Evolutionary conservation across 2,797 vertebrate genomes (phyloP), one percentile per base, ranked within the genome.

Genomic region (Poeciliopsis infans): DNA sequence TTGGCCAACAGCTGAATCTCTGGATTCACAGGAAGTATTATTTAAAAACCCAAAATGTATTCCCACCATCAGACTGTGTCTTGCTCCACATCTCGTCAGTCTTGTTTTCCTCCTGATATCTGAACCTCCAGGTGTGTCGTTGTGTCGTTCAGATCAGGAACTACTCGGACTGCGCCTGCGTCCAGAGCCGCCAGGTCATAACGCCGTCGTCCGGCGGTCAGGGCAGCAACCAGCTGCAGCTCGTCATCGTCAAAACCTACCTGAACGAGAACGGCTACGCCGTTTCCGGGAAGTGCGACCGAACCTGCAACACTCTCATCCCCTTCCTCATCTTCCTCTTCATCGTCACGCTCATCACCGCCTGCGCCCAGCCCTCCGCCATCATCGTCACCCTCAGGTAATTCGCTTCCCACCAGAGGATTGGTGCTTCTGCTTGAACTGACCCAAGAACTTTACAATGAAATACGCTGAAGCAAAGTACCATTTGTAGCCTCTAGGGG

Each of bases 351-450:
- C 97, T 99, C 76, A 99, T 99, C 91, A 99, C 98, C 3, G 98
- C 98, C 0, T 99, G 98, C 1, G 98, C 97, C 23, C 98, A 99
- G 82, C 98, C 98, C 0, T 99, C 98, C 2, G 98, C 97, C 86
- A 98, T 99, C 95, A 99, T 99, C 55, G 98, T 99, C 85, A 99
- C 98, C 8, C 98, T 99, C 94, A 98, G 98, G 98, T 98, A 90
- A 45, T 13, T 15, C 5, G 5, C 39, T 43, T 41, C 41, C 36
- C 6, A 11, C 5, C 53, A 55, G 6, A 55, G 53, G 53, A n/a
- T 1, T 57, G 10, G 25, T 10, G n/a, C 59, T 33, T 36, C 31
- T 15, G 31, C 15, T 61, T 18, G 15, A 18, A 16, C 1, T 36
- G 31, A 13, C 55, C 11, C 1, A 59, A 7, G 7, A 51, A 51